phyloP scores from a whole-genome alignment of 2,888 invertebrate genomes.

The Odontocolon sp. region DNA sequence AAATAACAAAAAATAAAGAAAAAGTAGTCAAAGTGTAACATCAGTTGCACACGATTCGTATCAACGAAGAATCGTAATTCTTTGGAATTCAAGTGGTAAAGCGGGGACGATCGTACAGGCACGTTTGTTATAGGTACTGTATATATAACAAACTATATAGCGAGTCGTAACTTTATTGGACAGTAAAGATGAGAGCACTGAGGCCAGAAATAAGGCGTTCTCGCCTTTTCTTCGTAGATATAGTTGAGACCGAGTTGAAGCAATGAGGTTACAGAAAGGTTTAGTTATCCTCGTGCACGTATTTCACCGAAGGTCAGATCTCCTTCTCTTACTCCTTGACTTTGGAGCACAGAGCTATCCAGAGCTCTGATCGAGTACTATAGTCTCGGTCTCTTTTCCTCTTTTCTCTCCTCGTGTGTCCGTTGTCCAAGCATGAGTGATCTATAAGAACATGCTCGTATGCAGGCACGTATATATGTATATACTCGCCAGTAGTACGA shows the following conservation, averaged over 20 bases:
- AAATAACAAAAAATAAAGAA: background rate
- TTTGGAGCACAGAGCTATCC: no score
- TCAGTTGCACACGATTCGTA: background rate
- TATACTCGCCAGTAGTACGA: no score
- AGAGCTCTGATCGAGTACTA: conserved; percentile 13
- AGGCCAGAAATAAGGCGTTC: conserved; percentile 24
- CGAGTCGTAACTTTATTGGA: conserved; percentile 61
- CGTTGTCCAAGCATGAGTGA: conserved; percentile 24
- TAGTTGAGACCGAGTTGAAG: conserved; percentile 6
- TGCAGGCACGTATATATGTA: background rate
- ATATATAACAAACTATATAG: background rate
- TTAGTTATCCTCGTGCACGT: conserved; percentile 58
- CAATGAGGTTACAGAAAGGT: conserved; percentile 16
- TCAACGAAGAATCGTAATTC: conserved; percentile 36
- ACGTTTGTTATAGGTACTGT: no score
- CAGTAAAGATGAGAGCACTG: conserved; percentile 59
- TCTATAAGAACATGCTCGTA: background rate
- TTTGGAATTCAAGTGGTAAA: conserved; percentile 47
- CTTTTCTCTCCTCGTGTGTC: conserved; percentile 21
- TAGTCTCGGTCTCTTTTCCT: conserved; percentile 9
- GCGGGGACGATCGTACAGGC: conserved; percentile 55
- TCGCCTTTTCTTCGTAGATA: background rate
- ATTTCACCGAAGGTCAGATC: conserved; percentile 59
- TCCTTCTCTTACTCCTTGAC: background rate
- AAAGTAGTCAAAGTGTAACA: background rate